Conservation (phyloP, 2,113 vertebrate species). For the Zosterops lateralis region DNA sequence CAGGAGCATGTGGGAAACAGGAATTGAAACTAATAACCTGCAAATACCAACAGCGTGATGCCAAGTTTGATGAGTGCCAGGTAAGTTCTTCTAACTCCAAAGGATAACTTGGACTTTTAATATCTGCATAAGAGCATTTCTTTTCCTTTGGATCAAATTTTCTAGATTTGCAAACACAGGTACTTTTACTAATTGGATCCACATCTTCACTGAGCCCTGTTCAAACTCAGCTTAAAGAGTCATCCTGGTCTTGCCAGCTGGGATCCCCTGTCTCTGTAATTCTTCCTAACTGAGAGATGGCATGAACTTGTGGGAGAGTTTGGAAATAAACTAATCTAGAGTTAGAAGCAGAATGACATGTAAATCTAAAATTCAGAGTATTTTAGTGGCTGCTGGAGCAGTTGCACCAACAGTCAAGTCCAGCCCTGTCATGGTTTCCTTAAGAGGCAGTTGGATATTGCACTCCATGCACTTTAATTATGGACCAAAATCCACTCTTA, state of each 20-base stretch:
- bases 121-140: background rate
- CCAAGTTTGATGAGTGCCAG: background rate
- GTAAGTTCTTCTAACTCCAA: background rate
- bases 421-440: background rate
- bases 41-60: accelerated
- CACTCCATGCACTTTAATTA: background rate
- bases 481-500: background rate
- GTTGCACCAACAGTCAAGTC: background rate
- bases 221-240: background rate
- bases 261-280: background rate
- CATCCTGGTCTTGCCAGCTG: background rate
- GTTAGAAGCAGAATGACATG: background rate
- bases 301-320: background rate
- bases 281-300: background rate
- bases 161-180: background rate
- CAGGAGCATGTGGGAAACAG: background rate
- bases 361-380: background rate
- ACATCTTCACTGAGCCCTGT: background rate
- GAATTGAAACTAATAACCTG: background rate
- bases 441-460: background rate
- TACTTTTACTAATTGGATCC: too few species aligned
- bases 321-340: background rate
- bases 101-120: background rate
- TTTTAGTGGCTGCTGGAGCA: background rate
- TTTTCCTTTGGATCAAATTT: background rate